These are phyloP conservation scores for Coelopa frigida DNA, from an alignment of 1,140 invertebrate genomes.

Conservation along the genomic window DNA sequence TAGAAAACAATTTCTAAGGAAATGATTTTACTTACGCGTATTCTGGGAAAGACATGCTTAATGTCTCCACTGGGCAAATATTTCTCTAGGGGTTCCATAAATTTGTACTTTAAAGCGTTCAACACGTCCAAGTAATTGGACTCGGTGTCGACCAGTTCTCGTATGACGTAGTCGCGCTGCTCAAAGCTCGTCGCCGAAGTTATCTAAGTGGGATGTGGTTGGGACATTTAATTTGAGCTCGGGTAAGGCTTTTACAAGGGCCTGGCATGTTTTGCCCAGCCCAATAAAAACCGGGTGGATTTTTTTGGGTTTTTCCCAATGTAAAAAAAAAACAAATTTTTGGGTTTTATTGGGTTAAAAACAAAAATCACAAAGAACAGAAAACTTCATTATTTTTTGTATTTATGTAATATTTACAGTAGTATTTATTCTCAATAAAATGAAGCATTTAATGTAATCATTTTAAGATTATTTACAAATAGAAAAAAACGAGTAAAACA, in stretches of 20 bases:
- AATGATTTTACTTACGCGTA: slow-evolving; percentile 61
- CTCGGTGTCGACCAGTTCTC: slow-evolving; percentile 94
- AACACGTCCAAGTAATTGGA: slow-evolving; percentile 94
- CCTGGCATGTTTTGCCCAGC: slow-evolving; percentile 13
- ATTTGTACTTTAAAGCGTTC: slow-evolving; percentile 76
- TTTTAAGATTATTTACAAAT: too few relatives aligned
- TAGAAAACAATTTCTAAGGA: neutral
- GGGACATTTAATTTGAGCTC: too few relatives aligned
- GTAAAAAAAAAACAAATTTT: slow-evolving; percentile 3
- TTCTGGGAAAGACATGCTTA: slow-evolving; percentile 77
- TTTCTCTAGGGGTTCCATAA: slow-evolving; percentile 67
- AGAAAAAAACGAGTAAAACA: too few relatives aligned
- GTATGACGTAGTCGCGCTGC: slow-evolving; percentile 91
- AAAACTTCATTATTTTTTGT: too few relatives aligned
- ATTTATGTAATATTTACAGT: neutral
- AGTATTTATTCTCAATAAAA: too few relatives aligned
- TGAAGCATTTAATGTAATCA: too few relatives aligned
- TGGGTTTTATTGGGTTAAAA: slow-evolving; percentile 9
- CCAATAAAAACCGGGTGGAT: too few relatives aligned
- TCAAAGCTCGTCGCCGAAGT: slow-evolving; percentile 60
- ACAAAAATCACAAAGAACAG: too few relatives aligned
- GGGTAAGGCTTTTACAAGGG: neutral
- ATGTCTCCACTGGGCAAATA: slow-evolving; percentile 67
- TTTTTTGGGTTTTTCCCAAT: too few relatives aligned
- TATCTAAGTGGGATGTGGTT: slow-evolving; percentile 35